Evolutionary conservation across 1,140 invertebrate genomes (phyloP), one percentile per base, ranked within the genome.

Genomic region (Acyrthosiphon pisum): DNA sequence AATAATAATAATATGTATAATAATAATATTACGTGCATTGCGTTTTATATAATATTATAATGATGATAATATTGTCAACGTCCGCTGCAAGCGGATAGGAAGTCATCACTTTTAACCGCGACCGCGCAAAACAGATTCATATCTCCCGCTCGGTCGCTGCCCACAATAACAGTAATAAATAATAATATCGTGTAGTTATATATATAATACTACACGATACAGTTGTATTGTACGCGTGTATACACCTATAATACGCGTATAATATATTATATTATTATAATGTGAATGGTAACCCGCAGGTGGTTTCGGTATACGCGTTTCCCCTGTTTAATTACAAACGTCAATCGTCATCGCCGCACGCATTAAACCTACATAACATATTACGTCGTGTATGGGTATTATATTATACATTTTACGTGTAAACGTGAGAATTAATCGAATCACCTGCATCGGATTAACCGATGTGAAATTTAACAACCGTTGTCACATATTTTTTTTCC

Each of bases 381-480:
- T 22, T 81, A 37, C 35, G 68, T 6, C 6, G 18, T 18, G 48
- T 50, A 50, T 20, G 20, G 48, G 48, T 50, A 50, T 50, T 14
- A 9, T 20, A 35, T 30, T n/a, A 9, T 14, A 37, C 37, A 8
- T 90, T 60, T 60, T 60, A 60, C 88, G 50, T 60, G 89, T 20
- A 41, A 68, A 90, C 89, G 89, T 44, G 89, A 90, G 37, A 90
- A 68, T 60, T 68, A 60, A 90, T 90, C 50, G 53, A 90, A 90
- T 90, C 89, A 90, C 89, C 89, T 90, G 89, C 89, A n/a, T 30
- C 53, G 89, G 88, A 90, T 90, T 60, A 60, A 68, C 26, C 53
- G 89, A 68, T n/a, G 56, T 90, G 53, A 60, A 90, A 41, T 41
- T 41, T 41, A 90, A 90, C 56, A 41, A 90, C 89, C 89, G 89